These are phyloP conservation scores for Sebastolobus altivelis DNA, from an alignment of 2,797 vertebrate species.

Conservation along the genomic window DNA sequence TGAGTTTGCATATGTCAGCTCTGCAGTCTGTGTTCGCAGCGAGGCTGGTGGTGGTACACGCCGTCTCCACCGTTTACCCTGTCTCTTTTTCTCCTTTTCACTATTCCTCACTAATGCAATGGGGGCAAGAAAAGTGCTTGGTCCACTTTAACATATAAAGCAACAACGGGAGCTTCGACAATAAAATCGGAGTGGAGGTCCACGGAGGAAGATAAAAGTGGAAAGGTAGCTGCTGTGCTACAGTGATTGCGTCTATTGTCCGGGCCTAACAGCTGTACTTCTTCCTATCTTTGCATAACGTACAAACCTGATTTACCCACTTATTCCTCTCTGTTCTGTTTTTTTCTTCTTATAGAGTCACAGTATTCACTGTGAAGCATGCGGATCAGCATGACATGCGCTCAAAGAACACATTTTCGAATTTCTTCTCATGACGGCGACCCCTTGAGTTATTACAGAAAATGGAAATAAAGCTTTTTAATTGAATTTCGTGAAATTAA, in stretches of 20 bases:
- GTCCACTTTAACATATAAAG: constrained; percentile 47
- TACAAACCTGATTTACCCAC: constrained; percentile 4
- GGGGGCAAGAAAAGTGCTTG: constrained; percentile 31
- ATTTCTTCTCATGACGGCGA: constrained; percentile 41
- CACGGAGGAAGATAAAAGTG: constrained; percentile 32
- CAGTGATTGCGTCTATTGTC: constrained; percentile 28
- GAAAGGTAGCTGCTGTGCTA: constrained; percentile 24
- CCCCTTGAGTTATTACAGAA: constrained; percentile 66
- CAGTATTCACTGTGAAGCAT: constrained; percentile 20
- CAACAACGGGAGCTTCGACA: constrained; percentile 28
- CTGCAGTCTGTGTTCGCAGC: constrained; percentile 55
- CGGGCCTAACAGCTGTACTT: constrained; percentile 9
- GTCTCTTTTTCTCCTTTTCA: constrained; percentile 26
- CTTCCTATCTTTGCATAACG: constrained; percentile 1
- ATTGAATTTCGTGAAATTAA: constrained; percentile 80
- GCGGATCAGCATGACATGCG: constrained; percentile 2
- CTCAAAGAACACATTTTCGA: constrained; percentile 33
- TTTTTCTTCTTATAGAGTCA: constrained; percentile 1
- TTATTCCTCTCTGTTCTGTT: constrained; percentile 17
- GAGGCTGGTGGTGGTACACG: constrained; percentile 26
- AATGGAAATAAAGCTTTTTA: constrained; percentile 73
- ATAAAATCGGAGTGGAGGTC: constrained; percentile 36
- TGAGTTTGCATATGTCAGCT: constrained; percentile 81
- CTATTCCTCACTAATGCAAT: constrained; percentile 38
- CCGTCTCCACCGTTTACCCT: constrained; percentile 44